Evolutionary conservation across 2,888 invertebrate genomes (phyloP).

Genomic region (Noctua pronuba): DNA sequence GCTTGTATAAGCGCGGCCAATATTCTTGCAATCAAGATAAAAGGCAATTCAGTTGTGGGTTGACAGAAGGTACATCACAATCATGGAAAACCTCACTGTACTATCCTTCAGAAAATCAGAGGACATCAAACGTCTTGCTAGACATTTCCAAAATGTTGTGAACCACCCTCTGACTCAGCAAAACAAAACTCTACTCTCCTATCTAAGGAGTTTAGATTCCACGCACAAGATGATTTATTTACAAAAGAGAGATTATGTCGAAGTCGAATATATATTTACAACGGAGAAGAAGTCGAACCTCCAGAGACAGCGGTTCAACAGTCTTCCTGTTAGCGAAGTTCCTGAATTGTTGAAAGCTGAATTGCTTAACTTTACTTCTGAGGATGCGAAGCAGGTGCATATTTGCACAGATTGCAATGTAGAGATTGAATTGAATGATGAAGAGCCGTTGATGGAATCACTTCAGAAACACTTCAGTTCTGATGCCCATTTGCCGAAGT

Average conservation of each 20-base stretch:
- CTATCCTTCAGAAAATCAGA: conserved; percentile 85
- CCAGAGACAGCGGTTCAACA: conserved; percentile 86
- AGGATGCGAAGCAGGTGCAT: conserved; percentile 85
- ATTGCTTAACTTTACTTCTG: conserved; percentile 72
- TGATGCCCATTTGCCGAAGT: conserved; percentile 83
- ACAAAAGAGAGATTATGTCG: conserved; percentile 82
- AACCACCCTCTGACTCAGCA: conserved; percentile 81
- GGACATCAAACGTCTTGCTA: conserved; percentile 83
- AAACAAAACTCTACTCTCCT: conserved; percentile 75
- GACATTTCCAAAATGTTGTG: conserved; percentile 81
- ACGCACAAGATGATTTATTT: conserved; percentile 81
- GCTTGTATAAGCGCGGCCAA: conserved; percentile 64
- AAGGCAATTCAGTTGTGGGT: conserved; percentile 68
- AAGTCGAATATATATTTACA: conserved; percentile 87
- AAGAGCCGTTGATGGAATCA: conserved; percentile 86
- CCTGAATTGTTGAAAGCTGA: conserved; percentile 86
- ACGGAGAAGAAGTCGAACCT: conserved; percentile 87
- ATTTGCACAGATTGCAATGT: conserved; percentile 87
- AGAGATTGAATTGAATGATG: conserved; percentile 85
- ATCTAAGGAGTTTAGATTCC: conserved; percentile 79
- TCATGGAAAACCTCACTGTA: conserved; percentile 80
- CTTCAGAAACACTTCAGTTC: conserved; percentile 85
- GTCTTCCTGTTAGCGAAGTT: conserved; percentile 86
- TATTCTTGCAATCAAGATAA: conserved; percentile 64
- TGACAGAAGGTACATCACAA: conserved; percentile 71